These are phyloP conservation scores for Coelopa frigida DNA, from an alignment of 1,140 invertebrate species.

Conservation along the genomic window DNA sequence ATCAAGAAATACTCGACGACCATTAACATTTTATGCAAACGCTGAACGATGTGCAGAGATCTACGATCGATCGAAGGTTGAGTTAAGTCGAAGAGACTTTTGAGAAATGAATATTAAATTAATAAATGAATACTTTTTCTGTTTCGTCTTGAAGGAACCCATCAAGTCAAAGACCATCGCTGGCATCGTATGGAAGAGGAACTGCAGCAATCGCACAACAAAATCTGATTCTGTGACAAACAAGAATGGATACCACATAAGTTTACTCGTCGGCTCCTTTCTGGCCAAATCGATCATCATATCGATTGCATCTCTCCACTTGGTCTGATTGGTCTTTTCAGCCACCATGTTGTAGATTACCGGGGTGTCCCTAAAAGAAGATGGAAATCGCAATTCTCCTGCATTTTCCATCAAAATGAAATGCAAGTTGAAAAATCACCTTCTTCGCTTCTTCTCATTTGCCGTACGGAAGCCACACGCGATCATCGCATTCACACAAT, in stretches of 20 bases:
- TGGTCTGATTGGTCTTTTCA: slow-evolving; percentile 52
- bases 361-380: slow-evolving; percentile 20
- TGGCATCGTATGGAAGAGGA: slow-evolving; percentile 53
- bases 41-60: no score
- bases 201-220: slow-evolving; percentile 41
- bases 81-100: no score
- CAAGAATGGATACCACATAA: slow-evolving; percentile 49
- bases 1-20: no score
- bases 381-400: no score
- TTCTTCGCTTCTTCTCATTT: slow-evolving; percentile 15
- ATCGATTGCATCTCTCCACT: slow-evolving; percentile 49
- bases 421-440: no score
- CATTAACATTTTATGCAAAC: no score
- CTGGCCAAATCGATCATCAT: slow-evolving; percentile 21
- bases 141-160: no score
- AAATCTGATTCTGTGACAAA: slow-evolving; percentile 36
- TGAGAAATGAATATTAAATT: no score
- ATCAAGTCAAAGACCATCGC: slow-evolving; percentile 50
- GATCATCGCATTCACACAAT: slow-evolving; percentile 68
- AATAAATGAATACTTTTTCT: no score
- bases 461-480: slow-evolving; percentile 59
- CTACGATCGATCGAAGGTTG: no score
- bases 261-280: slow-evolving; percentile 32
- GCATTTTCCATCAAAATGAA: no score
- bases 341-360: slow-evolving; percentile 64